Percentiles rank a stretch among this genome's conserved stretches.
Conservation (phyloP, 2,113 vertebrate species). For the Brevimyrus niger region DNA sequence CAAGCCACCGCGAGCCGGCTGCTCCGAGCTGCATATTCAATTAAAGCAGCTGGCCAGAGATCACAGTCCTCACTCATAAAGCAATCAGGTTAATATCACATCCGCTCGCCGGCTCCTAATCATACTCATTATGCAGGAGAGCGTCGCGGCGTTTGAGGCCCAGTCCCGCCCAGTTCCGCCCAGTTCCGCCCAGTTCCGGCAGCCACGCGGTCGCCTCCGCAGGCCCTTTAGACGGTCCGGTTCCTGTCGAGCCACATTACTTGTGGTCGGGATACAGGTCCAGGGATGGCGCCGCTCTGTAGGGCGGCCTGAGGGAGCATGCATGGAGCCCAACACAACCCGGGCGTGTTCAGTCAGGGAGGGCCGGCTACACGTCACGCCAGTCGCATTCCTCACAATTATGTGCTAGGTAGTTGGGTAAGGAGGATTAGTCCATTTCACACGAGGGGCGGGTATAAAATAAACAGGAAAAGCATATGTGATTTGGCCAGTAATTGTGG, state of each 20-base stretch:
- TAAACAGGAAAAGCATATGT: background rate
- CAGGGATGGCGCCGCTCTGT: background rate
- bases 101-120: background rate
- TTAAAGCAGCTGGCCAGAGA: background rate
- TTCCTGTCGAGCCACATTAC: background rate
- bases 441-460: background rate
- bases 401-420: background rate
- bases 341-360: background rate
- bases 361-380: background rate
- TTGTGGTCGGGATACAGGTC: background rate
- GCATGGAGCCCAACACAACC: background rate
- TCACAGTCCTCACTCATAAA: background rate
- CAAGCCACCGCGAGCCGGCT: no score
- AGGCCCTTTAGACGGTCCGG: background rate
- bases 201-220: background rate
- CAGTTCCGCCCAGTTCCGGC: background rate
- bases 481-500: background rate
- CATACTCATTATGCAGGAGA: background rate
- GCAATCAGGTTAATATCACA: slow-evolving; percentile 6
- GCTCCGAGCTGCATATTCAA: background rate
- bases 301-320: background rate
- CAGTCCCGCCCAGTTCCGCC: background rate
- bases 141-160: background rate
- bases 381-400: background rate
- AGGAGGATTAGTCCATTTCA: background rate